A percentile compares a stretch with the other conserved stretches of the same genome.
These are phyloP conservation scores for Epinephelus malabaricus DNA, from an alignment of 2,797 vertebrate genomes.

Conservation along the genomic window DNA sequence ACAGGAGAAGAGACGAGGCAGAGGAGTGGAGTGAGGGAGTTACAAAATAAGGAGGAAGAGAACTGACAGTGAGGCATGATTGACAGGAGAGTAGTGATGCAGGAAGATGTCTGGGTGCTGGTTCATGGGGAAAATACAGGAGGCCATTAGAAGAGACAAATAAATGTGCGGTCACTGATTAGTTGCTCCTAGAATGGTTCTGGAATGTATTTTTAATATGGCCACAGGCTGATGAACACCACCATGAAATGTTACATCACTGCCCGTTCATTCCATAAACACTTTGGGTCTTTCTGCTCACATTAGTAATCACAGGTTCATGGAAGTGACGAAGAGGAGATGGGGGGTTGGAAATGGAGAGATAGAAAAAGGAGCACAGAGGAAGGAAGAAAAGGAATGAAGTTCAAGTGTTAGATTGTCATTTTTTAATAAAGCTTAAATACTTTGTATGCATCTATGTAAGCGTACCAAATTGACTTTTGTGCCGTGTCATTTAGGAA, in stretches of 20 bases:
- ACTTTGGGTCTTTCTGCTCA: slow-evolving; percentile 28
- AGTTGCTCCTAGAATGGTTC: slow-evolving; percentile 30
- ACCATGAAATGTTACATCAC: slow-evolving; percentile 37
- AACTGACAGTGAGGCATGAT: slow-evolving; percentile 51
- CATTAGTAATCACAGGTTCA: background rate
- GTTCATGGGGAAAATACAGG: slow-evolving; percentile 27
- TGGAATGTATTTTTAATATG: slow-evolving; percentile 59
- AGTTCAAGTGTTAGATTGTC: background rate
- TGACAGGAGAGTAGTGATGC: slow-evolving; percentile 54
- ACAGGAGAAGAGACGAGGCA: slow-evolving; percentile 22
- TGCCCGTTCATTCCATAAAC: slow-evolving; percentile 37
- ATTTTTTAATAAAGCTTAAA: background rate
- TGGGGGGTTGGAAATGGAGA: background rate
- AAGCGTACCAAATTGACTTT: background rate
- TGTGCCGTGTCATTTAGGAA: slow-evolving; percentile 13
- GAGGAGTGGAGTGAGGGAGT: slow-evolving; percentile 36
- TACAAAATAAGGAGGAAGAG: slow-evolving; percentile 30
- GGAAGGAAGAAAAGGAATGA: background rate
- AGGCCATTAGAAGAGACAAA: slow-evolving; percentile 43
- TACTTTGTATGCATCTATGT: background rate
- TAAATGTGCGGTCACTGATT: slow-evolving; percentile 50
- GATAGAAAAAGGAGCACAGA: slow-evolving; percentile 4
- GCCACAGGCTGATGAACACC: slow-evolving; percentile 40
- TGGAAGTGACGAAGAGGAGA: slow-evolving; percentile 3
- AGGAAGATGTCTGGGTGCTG: slow-evolving; percentile 33